These are phyloP conservation scores for Mohoua ochrocephala DNA, from an alignment of 2,113 vertebrate genomes.

Conservation along the genomic window DNA sequence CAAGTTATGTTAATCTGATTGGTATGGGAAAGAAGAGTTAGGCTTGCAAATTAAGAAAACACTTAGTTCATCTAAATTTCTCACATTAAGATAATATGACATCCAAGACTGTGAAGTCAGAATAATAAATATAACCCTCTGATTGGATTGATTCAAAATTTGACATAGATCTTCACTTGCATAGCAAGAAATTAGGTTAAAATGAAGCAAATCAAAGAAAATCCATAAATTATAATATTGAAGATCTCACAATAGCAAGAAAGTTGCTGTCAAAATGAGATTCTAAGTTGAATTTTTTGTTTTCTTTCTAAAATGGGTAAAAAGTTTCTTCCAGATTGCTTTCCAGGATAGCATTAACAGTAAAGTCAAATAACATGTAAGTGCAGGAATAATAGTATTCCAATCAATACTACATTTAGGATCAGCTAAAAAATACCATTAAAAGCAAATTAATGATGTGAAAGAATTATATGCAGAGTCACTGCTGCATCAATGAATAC, in stretches of 20 bases:
- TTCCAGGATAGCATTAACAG: background rate
- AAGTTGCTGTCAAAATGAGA: background rate
- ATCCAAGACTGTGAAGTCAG: background rate
- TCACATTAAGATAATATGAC: background rate
- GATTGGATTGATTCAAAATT: background rate
- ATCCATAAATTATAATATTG: background rate
- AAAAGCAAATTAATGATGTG: background rate
- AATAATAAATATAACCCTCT: background rate
- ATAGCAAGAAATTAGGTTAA: background rate
- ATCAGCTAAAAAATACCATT: background rate
- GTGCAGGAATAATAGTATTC: background rate
- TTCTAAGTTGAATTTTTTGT: background rate
- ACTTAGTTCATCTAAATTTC: background rate
- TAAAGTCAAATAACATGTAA: background rate
- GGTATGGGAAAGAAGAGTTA: background rate
- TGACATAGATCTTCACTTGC: background rate
- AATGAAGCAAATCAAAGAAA: background rate
- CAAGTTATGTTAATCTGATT: background rate
- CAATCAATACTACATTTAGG: background rate
- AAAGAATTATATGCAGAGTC: background rate
- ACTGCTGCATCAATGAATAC: background rate
- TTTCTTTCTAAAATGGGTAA: background rate
- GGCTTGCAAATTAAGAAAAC: background rate
- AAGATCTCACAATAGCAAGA: background rate
- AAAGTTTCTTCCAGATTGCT: background rate